Base-by-base conservation (phyloP, 2,113 vertebrate genomes). In the Euleptes europaea region DNA sequence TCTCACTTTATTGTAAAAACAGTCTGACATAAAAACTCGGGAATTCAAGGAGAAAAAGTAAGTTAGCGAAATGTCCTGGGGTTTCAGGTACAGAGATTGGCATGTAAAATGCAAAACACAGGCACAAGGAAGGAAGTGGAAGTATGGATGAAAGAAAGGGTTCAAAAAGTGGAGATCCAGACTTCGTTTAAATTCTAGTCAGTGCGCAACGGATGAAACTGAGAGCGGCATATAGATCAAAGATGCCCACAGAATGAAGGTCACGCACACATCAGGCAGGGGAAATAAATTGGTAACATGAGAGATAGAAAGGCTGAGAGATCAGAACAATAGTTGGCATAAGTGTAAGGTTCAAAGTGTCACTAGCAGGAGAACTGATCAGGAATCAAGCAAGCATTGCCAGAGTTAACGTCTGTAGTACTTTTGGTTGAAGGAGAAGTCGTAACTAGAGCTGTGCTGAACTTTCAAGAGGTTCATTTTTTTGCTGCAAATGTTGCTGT, bases 201-300 rank as follows among this genome's bases (percentile, higher is more conserved):
- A 74, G 42, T 65, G 33, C 49, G 15, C 57, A 63, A 75, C 33
- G 82, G 80, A 1, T 7, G 65, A 83, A 74, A 85, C 5, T 2
- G 1, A 80, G 60, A 75, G 33, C 44, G 40, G 60, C 19, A 57
- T 73, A 67, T 66, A 75, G 63, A 86, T 86, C 78, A 86, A 74
- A 81, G 60, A 69, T 69, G 35, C 40, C 31, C 33, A 57, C 47
- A 80, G 1, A 57, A 47, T 63, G 57, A 83, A 88, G 75, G 42
- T 12, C 40, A 8, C 2, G 5, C 71, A 65, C 14, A 83, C 51
- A 88, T 42, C 4, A 79, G 42, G 76, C 84, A 72, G 1, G 9
- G 80, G 67, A 89, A 86, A 90, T 69, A 85, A 78, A 13, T 79
- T 70, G 23, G 42, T 85, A 83, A 88, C 75, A 72, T 76, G 60